A percentile compares a stretch with the other conserved stretches of the same genome.
Conservation (phyloP, 2,113 vertebrate species). For the Thinocorus orbignyianus region DNA sequence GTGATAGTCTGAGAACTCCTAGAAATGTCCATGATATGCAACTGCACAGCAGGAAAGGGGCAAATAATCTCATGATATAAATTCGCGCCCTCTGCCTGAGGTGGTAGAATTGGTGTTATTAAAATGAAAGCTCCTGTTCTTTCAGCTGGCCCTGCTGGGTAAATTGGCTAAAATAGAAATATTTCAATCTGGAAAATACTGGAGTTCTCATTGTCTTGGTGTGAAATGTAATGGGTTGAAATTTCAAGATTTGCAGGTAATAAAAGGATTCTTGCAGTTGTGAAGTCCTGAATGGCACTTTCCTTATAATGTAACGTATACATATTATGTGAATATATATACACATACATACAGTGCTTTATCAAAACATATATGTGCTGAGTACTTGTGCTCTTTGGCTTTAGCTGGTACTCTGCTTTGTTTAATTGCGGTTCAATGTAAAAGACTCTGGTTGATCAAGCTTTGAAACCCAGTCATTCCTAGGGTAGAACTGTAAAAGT, state of each 20-base stretch:
- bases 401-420: constrained; percentile 58
- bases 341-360: constrained; percentile 20
- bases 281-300: constrained; percentile 10
- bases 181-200: neutral
- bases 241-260: neutral
- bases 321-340: constrained; percentile 7
- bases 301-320: constrained; percentile 39
- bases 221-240: neutral
- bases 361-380: constrained; percentile 51
- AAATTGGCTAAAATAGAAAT: neutral
- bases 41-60: neutral
- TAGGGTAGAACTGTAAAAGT: constrained; percentile 4
- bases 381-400: constrained; percentile 49
- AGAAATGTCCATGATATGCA: neutral
- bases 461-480: constrained; percentile 11
- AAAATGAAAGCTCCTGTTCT: neutral
- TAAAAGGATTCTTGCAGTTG: constrained; percentile 1
- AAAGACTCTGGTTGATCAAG: constrained; percentile 45
- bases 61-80: neutral
- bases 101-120: neutral
- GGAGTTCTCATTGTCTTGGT: neutral
- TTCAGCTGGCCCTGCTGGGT: neutral
- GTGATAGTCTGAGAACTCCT: neutral
- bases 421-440: constrained; percentile 45
- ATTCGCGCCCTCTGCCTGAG: neutral